Evolutionary conservation across 2,797 vertebrate genomes (phyloP), one percentile per base, ranked within the genome.

Genomic region (Diplodus sargus): DNA sequence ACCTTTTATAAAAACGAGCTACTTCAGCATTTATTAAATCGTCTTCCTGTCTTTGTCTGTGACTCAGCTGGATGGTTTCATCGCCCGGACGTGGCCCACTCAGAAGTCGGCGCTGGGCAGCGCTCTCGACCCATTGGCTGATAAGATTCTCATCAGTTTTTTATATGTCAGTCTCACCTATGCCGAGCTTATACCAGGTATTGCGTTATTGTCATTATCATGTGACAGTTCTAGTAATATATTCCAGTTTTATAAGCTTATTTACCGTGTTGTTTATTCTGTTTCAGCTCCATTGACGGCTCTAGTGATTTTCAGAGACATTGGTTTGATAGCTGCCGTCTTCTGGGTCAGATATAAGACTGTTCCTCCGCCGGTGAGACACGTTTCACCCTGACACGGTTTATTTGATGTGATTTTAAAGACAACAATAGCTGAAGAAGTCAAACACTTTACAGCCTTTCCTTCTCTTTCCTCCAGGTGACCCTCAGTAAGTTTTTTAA

Each of bases 281-380:
- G 25, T 86, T 83, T 23, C 88, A 99, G 98, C 96, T 90, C 95
- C 96, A 0, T 96, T 99, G 62, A 99, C 97, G 3, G 96, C 95
- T 43, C 87, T 99, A 77, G 97, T 99, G 66, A 96, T 99, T 84
- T 94, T 94, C 89, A 95, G 98, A 93, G 98, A 99, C 65, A 76
- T 97, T 5, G 96, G 94, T 20, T 94, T 99, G 91, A 98, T 99
- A 72, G 96, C 96, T 74, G 97, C 98, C 6, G 98, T 98, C 74
- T 99, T 99, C 92, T 99, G 98, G 83, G 97, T 99, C 87, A 92
- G 98, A 87, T 99, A 98, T 90, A 97, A 97, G 95, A 99, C 98
- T 8, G 97, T 99, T 16, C 96, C 98, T 83, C 96, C 97, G 74
- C 98, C 98, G 89, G 98, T 98, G 91, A 97, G 97, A 94, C 83